Evolutionary conservation across 2,113 vertebrate species (phyloP).

Genomic region (Dasypus novemcinctus): DNA sequence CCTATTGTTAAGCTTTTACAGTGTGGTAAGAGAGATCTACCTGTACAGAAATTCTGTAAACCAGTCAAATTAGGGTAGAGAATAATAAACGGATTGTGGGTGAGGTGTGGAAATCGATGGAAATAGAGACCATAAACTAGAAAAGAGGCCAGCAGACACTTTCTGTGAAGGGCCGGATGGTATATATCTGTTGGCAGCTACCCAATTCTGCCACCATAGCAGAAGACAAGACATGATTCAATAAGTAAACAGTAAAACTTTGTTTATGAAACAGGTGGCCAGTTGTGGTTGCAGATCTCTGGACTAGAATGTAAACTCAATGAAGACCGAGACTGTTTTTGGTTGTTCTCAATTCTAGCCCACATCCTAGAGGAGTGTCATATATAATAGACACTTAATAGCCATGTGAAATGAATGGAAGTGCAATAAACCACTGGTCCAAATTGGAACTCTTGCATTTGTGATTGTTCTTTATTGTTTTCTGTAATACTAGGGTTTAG

Average conservation of each 20-base stretch:
- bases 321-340: not conserved
- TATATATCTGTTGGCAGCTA: not conserved
- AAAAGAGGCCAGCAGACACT: not conserved
- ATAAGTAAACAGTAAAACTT: not conserved
- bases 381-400: not conserved
- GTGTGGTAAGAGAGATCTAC: not conserved
- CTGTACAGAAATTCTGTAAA: not conserved
- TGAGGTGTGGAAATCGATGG: not conserved
- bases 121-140: not conserved
- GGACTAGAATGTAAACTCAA: not conserved
- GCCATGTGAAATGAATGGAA: not conserved
- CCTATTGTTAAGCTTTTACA: not conserved
- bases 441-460: not conserved
- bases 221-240: fast-evolving
- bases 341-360: not conserved
- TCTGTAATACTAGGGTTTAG: not conserved
- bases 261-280: not conserved
- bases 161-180: not conserved
- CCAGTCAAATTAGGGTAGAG: not conserved
- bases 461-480: not conserved
- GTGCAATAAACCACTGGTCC: not conserved
- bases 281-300: not conserved
- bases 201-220: not conserved
- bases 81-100: not conserved
- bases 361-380: not conserved